Percentiles rank a stretch among this genome's conserved stretches.
phyloP scores from a whole-genome alignment of 2,113 vertebrate genomes.

The Oenanthe oenanthe region DNA sequence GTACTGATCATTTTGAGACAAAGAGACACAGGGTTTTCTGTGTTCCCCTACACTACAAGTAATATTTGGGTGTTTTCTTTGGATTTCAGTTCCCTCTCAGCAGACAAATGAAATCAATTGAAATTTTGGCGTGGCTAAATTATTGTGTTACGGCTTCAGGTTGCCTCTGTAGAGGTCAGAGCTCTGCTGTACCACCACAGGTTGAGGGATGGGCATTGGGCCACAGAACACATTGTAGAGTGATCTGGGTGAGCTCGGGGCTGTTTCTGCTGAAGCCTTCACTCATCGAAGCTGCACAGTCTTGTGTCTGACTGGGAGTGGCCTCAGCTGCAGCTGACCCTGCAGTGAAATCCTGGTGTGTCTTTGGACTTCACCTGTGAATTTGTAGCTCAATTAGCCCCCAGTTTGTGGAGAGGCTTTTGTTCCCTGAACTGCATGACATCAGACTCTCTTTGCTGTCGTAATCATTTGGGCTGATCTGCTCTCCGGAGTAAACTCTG shows the following conservation, averaged over 20 bases:
- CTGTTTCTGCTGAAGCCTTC: background rate
- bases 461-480: background rate
- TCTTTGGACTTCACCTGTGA: background rate
- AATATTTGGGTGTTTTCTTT: background rate
- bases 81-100: background rate
- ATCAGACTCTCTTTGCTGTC: background rate
- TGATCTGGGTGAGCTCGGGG: rapidly evolving
- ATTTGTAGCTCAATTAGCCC: background rate
- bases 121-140: rapidly evolving
- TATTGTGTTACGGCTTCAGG: no score
- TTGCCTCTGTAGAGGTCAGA: background rate
- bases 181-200: background rate
- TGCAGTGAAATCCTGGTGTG: background rate
- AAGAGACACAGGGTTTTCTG: background rate
- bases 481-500: background rate
- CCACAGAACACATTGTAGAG: rapidly evolving
- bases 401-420: background rate
- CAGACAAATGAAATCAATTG: background rate
- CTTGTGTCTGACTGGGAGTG: background rate
- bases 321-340: background rate
- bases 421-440: rapidly evolving
- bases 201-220: background rate
- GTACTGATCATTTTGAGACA: background rate
- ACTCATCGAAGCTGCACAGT: rapidly evolving
- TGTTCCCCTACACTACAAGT: background rate